Evolutionary conservation across 2,888 invertebrate species (phyloP).

Genomic region (Boloria euphrosyne): DNA sequence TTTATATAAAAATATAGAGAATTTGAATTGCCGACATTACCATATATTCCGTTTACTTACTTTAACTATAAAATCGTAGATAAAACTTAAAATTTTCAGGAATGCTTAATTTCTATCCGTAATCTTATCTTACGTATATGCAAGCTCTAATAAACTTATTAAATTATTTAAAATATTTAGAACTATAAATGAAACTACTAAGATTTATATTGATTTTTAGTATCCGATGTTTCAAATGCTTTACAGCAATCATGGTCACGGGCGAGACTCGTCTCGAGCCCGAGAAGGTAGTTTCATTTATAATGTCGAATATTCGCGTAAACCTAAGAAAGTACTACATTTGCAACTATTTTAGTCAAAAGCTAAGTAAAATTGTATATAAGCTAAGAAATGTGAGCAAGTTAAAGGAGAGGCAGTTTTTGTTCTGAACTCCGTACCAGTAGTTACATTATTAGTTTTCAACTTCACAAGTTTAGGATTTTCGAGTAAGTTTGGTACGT

Average conservation of each 20-base stretch:
- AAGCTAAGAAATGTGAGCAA: constrained; percentile 37
- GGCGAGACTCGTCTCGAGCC: too few species aligned
- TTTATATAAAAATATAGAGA: too few species aligned
- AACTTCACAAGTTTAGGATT: constrained; percentile 66
- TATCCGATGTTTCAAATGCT: too few species aligned
- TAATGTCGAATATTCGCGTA: too few species aligned
- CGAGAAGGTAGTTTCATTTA: too few species aligned
- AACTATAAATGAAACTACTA: too few species aligned
- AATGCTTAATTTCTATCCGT: not conserved
- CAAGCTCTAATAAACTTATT: constrained; percentile 3
- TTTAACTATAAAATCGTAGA: not conserved
- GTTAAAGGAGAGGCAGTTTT: constrained; percentile 51
- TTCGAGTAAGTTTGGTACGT: constrained; percentile 55
- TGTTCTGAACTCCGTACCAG: constrained; percentile 57
- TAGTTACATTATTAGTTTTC: constrained; percentile 75
- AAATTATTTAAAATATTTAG: too few species aligned
- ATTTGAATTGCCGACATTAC: too few species aligned
- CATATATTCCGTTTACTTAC: too few species aligned
- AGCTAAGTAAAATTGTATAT: constrained; percentile 26
- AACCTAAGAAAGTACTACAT: too few species aligned
- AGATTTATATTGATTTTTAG: too few species aligned
- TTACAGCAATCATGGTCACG: too few species aligned
- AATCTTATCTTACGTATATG: constrained; percentile 4
- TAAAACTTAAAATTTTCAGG: constrained; percentile 1
- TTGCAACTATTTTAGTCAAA: constrained; percentile 17